Evolutionary conservation across 1,140 invertebrate species (phyloP).

Genomic region (Trachymyrmex septentrionalis): DNA sequence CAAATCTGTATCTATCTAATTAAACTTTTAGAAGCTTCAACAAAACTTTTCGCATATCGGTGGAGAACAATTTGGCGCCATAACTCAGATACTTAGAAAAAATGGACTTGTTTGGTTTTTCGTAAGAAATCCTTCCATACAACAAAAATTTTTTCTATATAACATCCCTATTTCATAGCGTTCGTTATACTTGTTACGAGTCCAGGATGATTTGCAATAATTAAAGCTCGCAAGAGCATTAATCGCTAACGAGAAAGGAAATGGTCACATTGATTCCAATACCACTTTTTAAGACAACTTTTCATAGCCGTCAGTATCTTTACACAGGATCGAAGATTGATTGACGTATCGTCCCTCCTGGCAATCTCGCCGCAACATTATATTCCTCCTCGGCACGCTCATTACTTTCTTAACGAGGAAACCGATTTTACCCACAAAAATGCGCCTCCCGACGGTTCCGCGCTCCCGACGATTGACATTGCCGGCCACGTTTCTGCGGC

Average conservation of each 20-base stretch:
- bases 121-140: too few species aligned
- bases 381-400: constrained; percentile 12
- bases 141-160: too few species aligned
- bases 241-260: constrained; percentile 24
- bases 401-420: constrained; percentile 54
- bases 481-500: constrained; percentile 19
- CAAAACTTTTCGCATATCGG: too few species aligned
- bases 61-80: too few species aligned
- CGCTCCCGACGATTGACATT: constrained; percentile 27
- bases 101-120: too few species aligned
- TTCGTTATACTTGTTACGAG: neutral
- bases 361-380: neutral
- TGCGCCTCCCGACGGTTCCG: constrained; percentile 3
- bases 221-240: neutral
- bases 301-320: constrained; percentile 32
- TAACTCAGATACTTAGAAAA: too few species aligned
- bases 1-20: too few species aligned
- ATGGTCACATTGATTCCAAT: constrained; percentile 19
- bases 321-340: neutral
- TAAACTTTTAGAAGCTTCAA: too few species aligned
- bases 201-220: constrained; percentile 21
- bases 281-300: constrained; percentile 4
- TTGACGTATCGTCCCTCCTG: constrained; percentile 34
- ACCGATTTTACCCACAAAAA: constrained; percentile 45
- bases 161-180: neutral